Conservation (phyloP, 2,888 invertebrate genomes). For the Clistopyga incitator region DNA sequence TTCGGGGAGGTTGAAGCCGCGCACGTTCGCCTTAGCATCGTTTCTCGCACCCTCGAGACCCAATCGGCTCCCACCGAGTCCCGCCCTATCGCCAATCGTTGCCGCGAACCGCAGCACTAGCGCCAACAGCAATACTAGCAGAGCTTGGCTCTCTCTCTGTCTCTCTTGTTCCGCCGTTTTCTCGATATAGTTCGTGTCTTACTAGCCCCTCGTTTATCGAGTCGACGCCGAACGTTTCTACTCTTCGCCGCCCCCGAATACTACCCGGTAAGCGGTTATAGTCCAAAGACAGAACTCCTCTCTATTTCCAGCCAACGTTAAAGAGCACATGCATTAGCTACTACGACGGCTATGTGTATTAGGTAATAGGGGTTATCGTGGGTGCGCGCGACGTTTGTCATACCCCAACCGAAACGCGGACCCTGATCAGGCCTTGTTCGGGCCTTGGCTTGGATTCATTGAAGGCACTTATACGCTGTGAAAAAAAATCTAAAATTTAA, state of each 20-base stretch:
- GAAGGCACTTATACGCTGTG: no score
- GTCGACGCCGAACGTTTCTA: constrained; percentile 11
- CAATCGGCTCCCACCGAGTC: constrained; percentile 72
- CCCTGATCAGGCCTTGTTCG: no score
- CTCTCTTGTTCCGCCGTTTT: not conserved
- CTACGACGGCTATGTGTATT: no score
- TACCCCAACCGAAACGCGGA: no score
- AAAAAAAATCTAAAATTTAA: no score
- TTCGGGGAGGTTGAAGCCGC: constrained; percentile 48
- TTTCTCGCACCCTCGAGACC: constrained; percentile 72
- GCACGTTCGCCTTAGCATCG: constrained; percentile 65
- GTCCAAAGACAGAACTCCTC: constrained; percentile 68
- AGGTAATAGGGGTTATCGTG: no score
- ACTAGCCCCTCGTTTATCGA: constrained; percentile 30
- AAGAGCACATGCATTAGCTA: constrained; percentile 73
- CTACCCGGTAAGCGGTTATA: constrained; percentile 2
- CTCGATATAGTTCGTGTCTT: not conserved
- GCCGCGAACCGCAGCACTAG: constrained; percentile 42
- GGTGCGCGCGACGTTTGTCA: no score
- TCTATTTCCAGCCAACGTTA: constrained; percentile 72
- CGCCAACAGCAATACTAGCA: constrained; percentile 4
- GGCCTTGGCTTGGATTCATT: no score
- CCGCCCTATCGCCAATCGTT: constrained; percentile 73
- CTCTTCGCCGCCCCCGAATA: constrained; percentile 12
- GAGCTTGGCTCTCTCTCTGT: not conserved